A percentile compares a stretch with the other conserved stretches of the same genome.
Evolutionary conservation across 1,140 invertebrate species (phyloP).

Genomic region (Trypoxylus dichotomus): DNA sequence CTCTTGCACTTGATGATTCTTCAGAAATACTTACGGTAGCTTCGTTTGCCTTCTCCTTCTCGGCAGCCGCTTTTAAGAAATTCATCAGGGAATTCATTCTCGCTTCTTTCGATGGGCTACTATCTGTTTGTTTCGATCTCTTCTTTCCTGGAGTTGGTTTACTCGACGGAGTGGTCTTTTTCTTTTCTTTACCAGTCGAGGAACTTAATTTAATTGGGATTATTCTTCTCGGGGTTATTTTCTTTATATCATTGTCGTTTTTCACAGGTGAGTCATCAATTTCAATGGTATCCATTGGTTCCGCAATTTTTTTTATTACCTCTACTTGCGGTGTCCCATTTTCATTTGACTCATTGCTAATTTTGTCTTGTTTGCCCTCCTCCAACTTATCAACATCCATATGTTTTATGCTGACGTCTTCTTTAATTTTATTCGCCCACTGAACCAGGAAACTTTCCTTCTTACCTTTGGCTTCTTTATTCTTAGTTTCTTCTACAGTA

Average conservation of each 20-base stretch:
- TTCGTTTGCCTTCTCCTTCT: conserved; percentile 28
- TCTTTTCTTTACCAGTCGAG: neutral
- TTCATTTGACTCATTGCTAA: neutral
- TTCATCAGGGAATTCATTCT: conserved; percentile 39
- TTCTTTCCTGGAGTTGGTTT: conserved; percentile 19
- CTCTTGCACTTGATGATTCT: conserved; percentile 41
- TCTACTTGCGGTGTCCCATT: neutral
- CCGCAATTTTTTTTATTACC: neutral
- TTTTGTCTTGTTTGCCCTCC: neutral
- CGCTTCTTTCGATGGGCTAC: conserved; percentile 15
- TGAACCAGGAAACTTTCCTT: conserved; percentile 46
- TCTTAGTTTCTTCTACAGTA: conserved; percentile 42
- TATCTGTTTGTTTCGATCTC: conserved; percentile 27
- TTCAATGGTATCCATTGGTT: conserved; percentile 16
- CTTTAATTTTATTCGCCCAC: conserved; percentile 38
- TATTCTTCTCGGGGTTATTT: conserved; percentile 32
- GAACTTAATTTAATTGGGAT: conserved; percentile 20
- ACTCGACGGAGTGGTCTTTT: neutral
- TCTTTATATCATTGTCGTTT: conserved; percentile 2
- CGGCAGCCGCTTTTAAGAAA: conserved; percentile 32
- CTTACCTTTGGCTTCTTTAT: conserved; percentile 38
- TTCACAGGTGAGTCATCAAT: neutral
- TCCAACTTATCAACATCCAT: neutral
- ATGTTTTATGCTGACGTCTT: conserved; percentile 30
- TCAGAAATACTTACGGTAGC: conserved; percentile 40